Percentiles rank a stretch among this genome's conserved stretches.
These are phyloP conservation scores for Cyaniris semiargus DNA, from an alignment of 2,888 invertebrate genomes.

Conservation along the genomic window DNA sequence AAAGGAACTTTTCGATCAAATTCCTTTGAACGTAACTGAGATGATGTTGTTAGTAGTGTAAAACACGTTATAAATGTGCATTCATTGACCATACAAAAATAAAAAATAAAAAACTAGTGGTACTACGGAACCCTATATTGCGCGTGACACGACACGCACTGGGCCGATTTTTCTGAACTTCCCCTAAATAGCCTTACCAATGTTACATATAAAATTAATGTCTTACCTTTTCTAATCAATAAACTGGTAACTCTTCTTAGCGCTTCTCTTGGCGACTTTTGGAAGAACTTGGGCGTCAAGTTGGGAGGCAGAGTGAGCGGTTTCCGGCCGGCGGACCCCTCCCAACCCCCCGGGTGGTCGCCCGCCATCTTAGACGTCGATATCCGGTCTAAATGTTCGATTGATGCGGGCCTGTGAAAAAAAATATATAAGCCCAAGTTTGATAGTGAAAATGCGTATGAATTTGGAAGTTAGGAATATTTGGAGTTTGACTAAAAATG, in stretches of 20 bases:
- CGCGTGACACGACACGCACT: too few relatives aligned
- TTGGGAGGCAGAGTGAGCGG: conserved; percentile 93
- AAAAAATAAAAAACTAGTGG: too few relatives aligned
- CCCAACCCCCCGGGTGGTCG: conserved; percentile 77
- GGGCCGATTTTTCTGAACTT: too few relatives aligned
- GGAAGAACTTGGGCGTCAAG: conserved; percentile 93
- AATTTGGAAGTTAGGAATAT: too few relatives aligned
- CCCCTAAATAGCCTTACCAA: too few relatives aligned
- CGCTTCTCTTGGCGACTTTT: conserved; percentile 92
- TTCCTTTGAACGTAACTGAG: too few relatives aligned
- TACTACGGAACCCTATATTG: too few relatives aligned
- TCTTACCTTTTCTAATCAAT: conserved; percentile 90
- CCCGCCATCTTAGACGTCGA: conserved; percentile 73
- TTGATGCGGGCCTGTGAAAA: conserved; percentile 86
- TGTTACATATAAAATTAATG: background rate
- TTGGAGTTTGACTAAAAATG: too few relatives aligned
- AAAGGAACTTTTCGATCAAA: too few relatives aligned
- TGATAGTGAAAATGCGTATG: background rate
- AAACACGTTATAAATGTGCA: too few relatives aligned
- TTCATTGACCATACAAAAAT: too few relatives aligned
- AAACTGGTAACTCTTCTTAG: conserved; percentile 93
- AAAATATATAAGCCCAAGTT: background rate
- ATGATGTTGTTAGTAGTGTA: too few relatives aligned
- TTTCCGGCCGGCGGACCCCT: conserved; percentile 82
- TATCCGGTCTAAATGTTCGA: conserved; percentile 91